These are phyloP conservation scores for Orientallactaga bullata DNA, from an alignment of 2,113 vertebrate species.

Conservation along the genomic window DNA sequence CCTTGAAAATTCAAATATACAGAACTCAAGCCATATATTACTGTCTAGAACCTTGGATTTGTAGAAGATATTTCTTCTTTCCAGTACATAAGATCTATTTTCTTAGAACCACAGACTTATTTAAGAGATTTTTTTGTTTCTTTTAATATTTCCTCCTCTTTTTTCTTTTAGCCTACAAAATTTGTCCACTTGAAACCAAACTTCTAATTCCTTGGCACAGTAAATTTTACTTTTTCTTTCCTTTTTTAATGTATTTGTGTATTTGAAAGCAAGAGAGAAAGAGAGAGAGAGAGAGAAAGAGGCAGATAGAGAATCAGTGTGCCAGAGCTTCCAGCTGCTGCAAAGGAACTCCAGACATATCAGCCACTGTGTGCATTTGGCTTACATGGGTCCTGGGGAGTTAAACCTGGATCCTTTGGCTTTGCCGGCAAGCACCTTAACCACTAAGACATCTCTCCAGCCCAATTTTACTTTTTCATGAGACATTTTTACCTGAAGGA, in stretches of 20 bases:
- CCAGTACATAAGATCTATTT: background rate
- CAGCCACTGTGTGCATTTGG: too few relatives aligned
- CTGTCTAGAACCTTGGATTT: background rate
- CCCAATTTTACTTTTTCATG: background rate
- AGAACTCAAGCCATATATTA: conserved; percentile 1
- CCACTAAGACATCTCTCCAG: too few relatives aligned
- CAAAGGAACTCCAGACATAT: too few relatives aligned
- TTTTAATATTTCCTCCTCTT: background rate
- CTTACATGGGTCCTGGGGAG: too few relatives aligned
- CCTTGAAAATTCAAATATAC: background rate
- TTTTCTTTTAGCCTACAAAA: conserved; percentile 6
- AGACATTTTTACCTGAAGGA: background rate
- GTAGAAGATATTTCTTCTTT: conserved; percentile 36
- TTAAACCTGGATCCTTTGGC: too few relatives aligned
- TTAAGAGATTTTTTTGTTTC: background rate
- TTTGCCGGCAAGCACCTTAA: too few relatives aligned
- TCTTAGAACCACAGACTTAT: conserved; percentile 10
- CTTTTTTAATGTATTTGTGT: too few relatives aligned
- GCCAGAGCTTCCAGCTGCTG: too few relatives aligned
- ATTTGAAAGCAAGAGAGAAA: too few relatives aligned
- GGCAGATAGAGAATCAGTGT: too few relatives aligned
- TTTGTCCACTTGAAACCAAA: background rate
- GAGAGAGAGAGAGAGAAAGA: too few relatives aligned
- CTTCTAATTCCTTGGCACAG: background rate
- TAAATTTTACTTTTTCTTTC: background rate